Percentiles rank a stretch among this genome's conserved stretches.
Evolutionary conservation across 2,888 invertebrate species (phyloP).

Genomic region (Desoria tigrina): DNA sequence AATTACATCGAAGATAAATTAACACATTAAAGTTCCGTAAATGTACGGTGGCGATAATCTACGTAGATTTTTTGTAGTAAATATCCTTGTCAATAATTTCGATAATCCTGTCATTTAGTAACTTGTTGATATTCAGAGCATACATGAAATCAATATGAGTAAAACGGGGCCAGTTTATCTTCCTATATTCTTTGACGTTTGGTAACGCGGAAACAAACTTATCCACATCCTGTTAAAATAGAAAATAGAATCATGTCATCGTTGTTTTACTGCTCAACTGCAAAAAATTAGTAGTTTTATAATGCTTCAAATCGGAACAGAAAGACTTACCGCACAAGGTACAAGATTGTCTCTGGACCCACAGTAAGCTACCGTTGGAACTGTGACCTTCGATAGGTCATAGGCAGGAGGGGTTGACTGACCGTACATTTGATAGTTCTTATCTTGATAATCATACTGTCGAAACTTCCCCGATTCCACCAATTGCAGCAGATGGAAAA

Average conservation of each 20-base stretch:
- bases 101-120: constrained; percentile 9
- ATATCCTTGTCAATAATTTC: constrained; percentile 5
- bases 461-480: not conserved
- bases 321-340: not conserved
- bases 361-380: not conserved
- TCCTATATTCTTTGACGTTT: constrained; percentile 8
- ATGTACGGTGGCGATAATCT: no score
- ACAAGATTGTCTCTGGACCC: constrained; percentile 5
- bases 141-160: constrained; percentile 17
- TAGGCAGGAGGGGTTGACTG: not conserved
- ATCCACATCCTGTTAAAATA: not conserved
- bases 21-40: no score
- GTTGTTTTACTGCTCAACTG: not conserved
- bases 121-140: not conserved
- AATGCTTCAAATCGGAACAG: no score
- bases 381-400: constrained; percentile 1
- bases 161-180: not conserved
- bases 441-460: constrained; percentile 13
- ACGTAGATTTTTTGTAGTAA: not conserved
- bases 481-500: constrained; percentile 10
- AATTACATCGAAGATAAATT: no score
- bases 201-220: not conserved
- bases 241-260: not conserved
- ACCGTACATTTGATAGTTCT: constrained; percentile 2
- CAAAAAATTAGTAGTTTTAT: no score